Evolutionary conservation across 2,797 vertebrate genomes (phyloP).

Genomic region (Arrhamphus sclerolepis): DNA sequence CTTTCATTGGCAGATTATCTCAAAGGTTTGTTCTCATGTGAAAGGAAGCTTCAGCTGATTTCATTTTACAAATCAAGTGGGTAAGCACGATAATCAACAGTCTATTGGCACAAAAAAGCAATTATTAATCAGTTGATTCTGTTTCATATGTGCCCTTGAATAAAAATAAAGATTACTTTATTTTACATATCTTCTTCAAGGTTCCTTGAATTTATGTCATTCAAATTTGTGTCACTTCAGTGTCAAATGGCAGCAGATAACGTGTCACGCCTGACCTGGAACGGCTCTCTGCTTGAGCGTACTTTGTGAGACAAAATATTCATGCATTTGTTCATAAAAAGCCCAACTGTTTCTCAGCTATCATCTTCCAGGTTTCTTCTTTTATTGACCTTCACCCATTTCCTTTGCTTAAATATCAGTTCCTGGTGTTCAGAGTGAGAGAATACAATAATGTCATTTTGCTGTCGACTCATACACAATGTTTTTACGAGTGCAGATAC

Average conservation of each 20-base stretch:
- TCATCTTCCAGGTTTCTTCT: slow-evolving; percentile 36
- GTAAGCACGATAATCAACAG: slow-evolving; percentile 34
- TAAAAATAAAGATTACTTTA: slow-evolving; percentile 35
- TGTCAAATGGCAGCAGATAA: slow-evolving; percentile 60
- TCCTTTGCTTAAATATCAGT: slow-evolving; percentile 11
- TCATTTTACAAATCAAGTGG: slow-evolving; percentile 43
- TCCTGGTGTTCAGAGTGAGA: too few species aligned
- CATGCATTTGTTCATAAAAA: slow-evolving; percentile 53
- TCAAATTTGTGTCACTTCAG: slow-evolving; percentile 38
- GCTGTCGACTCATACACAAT: too few species aligned
- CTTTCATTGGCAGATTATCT: slow-evolving; percentile 49
- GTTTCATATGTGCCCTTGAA: slow-evolving; percentile 36
- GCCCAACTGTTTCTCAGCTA: slow-evolving; percentile 18
- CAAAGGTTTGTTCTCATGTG: slow-evolving; percentile 42
- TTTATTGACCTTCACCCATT: slow-evolving; percentile 32
- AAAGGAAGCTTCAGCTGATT: slow-evolving; percentile 26
- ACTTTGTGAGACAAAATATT: slow-evolving; percentile 51
- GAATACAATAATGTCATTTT: too few species aligned
- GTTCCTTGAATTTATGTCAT: slow-evolving; percentile 41
- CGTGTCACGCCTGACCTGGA: slow-evolving; percentile 55
- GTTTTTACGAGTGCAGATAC: too few species aligned
- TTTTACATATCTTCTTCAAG: slow-evolving; percentile 46
- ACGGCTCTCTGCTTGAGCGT: slow-evolving; percentile 52
- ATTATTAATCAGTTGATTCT: slow-evolving; percentile 51
- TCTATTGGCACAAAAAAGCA: slow-evolving; percentile 34